Conservation (phyloP, 1,140 invertebrate species). For the Ceratosolen fusciceps region DNA sequence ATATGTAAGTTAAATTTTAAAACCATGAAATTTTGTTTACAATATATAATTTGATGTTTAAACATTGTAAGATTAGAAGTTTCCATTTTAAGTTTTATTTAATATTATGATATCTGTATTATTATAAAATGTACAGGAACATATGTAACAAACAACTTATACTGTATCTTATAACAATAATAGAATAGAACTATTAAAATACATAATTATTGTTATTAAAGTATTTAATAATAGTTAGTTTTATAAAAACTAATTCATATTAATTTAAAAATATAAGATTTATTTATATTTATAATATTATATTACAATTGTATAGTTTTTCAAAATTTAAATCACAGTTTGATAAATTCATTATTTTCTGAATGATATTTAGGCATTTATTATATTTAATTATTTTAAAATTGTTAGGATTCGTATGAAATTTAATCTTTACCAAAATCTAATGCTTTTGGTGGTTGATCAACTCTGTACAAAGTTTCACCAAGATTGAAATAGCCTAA, state of each 20-base stretch:
- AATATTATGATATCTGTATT: background rate
- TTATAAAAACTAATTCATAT: background rate
- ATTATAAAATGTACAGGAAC: too few species aligned
- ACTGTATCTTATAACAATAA: background rate
- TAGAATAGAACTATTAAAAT: background rate
- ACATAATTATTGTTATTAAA: background rate
- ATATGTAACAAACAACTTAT: background rate
- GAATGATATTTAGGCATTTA: constrained; percentile 40
- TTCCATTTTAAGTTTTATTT: constrained; percentile 63
- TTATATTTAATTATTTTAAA: constrained; percentile 14
- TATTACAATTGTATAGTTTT: constrained; percentile 21
- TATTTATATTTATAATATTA: constrained; percentile 26
- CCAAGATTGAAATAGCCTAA: constrained; percentile 89
- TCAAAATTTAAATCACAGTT: constrained; percentile 15
- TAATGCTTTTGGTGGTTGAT: constrained; percentile 77
- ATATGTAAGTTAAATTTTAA: constrained; percentile 62
- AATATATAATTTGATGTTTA: constrained; percentile 43
- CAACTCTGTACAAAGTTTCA: constrained; percentile 82
- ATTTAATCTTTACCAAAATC: constrained; percentile 75
- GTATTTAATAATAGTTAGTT: background rate
- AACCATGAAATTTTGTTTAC: constrained; percentile 67
- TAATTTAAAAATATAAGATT: constrained; percentile 26
- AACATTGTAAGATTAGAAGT: constrained; percentile 51
- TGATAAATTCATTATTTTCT: constrained; percentile 6
- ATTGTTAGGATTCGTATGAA: background rate